phyloP scores from a whole-genome alignment of 1,140 invertebrate species.

The Macrotrachela quadricornifera region DNA sequence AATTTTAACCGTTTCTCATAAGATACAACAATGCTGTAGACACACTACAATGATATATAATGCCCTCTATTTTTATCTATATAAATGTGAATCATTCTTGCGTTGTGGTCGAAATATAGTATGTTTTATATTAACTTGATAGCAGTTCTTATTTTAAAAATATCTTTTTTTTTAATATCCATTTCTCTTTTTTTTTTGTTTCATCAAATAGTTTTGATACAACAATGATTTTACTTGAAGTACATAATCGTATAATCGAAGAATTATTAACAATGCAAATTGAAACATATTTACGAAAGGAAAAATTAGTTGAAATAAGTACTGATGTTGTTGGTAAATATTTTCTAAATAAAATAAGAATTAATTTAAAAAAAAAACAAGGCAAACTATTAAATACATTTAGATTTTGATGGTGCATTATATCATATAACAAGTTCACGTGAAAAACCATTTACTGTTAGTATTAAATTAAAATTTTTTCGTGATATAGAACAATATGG shows the following conservation, averaged over 20 bases:
- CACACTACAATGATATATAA: too few species aligned
- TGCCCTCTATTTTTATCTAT: too few species aligned
- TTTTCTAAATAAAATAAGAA: conserved; percentile 4
- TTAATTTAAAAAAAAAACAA: conserved; percentile 27
- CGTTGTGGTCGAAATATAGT: too few species aligned
- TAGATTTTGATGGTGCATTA: conserved; percentile 91
- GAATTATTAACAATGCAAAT: conserved; percentile 81
- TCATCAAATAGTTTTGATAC: too few species aligned
- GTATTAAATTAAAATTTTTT: conserved; percentile 94
- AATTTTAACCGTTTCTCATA: too few species aligned
- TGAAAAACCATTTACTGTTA: conserved; percentile 64
- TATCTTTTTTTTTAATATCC: too few species aligned
- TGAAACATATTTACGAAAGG: conserved; percentile 36
- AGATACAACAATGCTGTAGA: too few species aligned
- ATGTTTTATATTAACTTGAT: too few species aligned
- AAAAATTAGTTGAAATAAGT: not conserved
- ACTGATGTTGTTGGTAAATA: not conserved
- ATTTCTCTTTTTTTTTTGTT: too few species aligned
- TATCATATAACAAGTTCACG: conserved; percentile 94
- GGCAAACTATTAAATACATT: too few species aligned
- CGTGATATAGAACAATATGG: conserved; percentile 92
- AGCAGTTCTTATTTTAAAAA: too few species aligned
- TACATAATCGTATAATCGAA: conserved; percentile 90
- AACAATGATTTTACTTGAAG: conserved; percentile 86
- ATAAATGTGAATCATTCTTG: too few species aligned